Evolutionary conservation across 2,797 vertebrate genomes (phyloP).

Genomic region (Sebastes elongatus): DNA sequence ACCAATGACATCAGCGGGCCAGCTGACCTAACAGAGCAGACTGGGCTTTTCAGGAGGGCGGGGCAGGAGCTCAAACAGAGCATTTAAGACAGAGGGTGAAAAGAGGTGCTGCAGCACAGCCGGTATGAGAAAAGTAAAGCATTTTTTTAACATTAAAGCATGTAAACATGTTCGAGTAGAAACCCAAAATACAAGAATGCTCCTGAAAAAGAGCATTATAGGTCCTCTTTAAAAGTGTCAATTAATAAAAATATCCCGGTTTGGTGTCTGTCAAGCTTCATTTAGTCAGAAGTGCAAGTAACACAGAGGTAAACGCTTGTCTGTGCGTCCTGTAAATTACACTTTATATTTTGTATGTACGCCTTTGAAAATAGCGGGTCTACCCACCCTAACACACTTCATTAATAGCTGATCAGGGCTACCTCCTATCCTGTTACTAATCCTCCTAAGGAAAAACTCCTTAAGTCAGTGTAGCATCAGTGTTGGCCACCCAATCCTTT

Average conservation of each 20-base stretch:
- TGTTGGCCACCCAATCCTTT: constrained; percentile 60
- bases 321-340: constrained; percentile 38
- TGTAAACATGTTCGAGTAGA: too few species aligned
- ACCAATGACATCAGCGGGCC: too few species aligned
- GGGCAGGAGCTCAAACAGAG: too few species aligned
- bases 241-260: background rate
- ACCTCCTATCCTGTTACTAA: constrained; percentile 76
- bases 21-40: too few species aligned
- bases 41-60: too few species aligned
- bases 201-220: too few species aligned
- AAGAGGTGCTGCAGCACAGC: too few species aligned
- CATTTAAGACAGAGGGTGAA: too few species aligned
- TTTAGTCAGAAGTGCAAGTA: constrained; percentile 64
- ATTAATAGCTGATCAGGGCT: constrained; percentile 77
- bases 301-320: constrained; percentile 47
- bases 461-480: constrained; percentile 62
- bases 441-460: constrained; percentile 73
- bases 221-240: background rate
- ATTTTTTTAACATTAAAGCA: too few species aligned
- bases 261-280: background rate
- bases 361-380: constrained; percentile 63
- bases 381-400: constrained; percentile 68
- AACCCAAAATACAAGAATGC: too few species aligned
- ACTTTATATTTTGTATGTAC: constrained; percentile 61
- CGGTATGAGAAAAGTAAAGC: too few species aligned